These are phyloP conservation scores for Anthophora plumipes DNA, from an alignment of 2,888 invertebrate genomes.

Conservation along the genomic window DNA sequence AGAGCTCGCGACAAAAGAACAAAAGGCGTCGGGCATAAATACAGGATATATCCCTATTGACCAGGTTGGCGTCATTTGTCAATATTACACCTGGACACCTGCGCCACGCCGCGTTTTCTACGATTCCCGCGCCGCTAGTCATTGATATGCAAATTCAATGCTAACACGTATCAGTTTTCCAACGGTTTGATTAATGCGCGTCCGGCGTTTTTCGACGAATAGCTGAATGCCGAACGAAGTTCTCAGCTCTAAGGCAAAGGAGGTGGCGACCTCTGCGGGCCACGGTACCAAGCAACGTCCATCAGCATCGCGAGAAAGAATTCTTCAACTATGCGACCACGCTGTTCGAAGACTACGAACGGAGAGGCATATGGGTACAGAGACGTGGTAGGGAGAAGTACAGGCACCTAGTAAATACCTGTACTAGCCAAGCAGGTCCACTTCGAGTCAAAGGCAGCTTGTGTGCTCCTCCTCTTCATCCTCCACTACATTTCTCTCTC, in stretches of 20 bases:
- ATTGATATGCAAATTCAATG: conserved; percentile 70
- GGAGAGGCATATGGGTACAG: conserved; percentile 47
- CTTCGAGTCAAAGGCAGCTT: conserved; percentile 70
- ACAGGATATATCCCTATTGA: conserved; percentile 46
- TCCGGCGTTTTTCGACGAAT: conserved; percentile 41
- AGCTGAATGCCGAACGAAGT: conserved; percentile 7
- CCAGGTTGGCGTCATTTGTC: conserved; percentile 57
- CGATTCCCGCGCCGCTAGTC: conserved; percentile 42
- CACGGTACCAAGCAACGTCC: conserved; percentile 60
- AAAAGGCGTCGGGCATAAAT: conserved; percentile 39
- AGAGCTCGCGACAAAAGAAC: conserved; percentile 36
- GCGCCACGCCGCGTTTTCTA: conserved; percentile 43
- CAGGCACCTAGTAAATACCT: conserved; percentile 78
- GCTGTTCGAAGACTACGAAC: conserved; percentile 57
- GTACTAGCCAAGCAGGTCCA: conserved; percentile 78
- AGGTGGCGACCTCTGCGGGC: conserved; percentile 72
- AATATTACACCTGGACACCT: conserved; percentile 63
- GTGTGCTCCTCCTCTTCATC: conserved; percentile 58
- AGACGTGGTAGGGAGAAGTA: conserved; percentile 49
- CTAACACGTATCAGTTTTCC: conserved; percentile 70
- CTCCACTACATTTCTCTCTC: conserved; percentile 9
- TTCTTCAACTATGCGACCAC: conserved; percentile 71
- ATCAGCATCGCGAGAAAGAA: conserved; percentile 68
- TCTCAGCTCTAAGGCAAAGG: conserved; percentile 33
- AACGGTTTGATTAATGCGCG: conserved; percentile 62